Base-by-base conservation (phyloP, 2,797 vertebrate genomes). In the Poeciliopsis infans region DNA sequence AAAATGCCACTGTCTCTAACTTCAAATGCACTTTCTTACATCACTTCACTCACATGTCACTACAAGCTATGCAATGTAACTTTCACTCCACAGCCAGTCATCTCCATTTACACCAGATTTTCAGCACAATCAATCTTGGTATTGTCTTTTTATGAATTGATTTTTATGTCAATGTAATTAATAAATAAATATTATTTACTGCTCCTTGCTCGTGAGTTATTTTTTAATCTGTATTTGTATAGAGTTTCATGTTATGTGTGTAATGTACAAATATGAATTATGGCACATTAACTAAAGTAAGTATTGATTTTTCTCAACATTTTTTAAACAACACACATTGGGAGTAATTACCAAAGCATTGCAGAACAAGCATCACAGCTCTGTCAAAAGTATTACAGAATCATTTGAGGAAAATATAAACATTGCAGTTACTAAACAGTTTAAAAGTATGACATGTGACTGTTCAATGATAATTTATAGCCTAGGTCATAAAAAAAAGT, bases 21-120 rank as follows among this genome's bases (percentile, higher is more conserved):
- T 87, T 90, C 75, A 79, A 88, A 93, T 93, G 92, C 92, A 94
- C 93, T 93, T 94, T 93, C 7, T 89, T 83, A 61, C 84, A 79
- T 93, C 82, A 81, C 86, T 85, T 86, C 85, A 72, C 72, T 90
- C 90, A 93, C 89, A 88, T 68, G 78, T 85, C 88, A 87, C 88
- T 89, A 87, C 83, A 90, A 94, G 91, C 93, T 94, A 95, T 95
- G 92, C 94, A 96, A 95, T 95, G 93, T 94, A 95, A 72, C 88
- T 88, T 93, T 87, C 83, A 89, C 57, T 83, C 87, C 91, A 92
- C 92, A 79, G 68, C 76, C 91, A 90, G 71, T 92, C 88, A 87
- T 85, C 82, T 86, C 79, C 79, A 80, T 88, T 77, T 86, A 81
- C 86, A 88, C 81, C 79, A 86, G 72, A 80, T 81, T 87, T 90